phyloP scores from a whole-genome alignment of 2,888 invertebrate species.

The Pecten maximus region DNA sequence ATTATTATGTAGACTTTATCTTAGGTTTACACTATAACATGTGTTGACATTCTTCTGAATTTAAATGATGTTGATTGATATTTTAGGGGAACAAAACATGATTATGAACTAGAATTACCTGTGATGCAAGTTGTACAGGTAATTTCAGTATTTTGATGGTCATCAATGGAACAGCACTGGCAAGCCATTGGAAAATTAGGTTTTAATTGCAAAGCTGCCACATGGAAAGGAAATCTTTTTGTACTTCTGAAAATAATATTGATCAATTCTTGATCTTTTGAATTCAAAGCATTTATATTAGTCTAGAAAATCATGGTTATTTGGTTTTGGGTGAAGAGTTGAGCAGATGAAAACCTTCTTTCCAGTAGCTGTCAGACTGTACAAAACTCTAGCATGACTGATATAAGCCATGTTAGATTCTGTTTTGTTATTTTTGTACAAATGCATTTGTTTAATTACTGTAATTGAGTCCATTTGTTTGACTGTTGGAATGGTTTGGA shows the following conservation, averaged over 20 bases:
- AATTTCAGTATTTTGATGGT: slow-evolving; percentile 43
- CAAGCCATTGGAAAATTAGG: neutral
- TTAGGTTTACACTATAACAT: no score
- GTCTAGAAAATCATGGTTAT: neutral
- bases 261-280: neutral
- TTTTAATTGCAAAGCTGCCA: neutral
- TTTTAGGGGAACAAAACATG: slow-evolving; percentile 76
- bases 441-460: neutral
- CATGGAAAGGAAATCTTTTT: neutral
- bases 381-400: neutral
- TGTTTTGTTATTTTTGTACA: neutral
- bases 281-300: neutral
- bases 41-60: neutral
- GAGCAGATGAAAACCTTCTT: neutral
- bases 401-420: neutral
- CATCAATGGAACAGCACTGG: neutral
- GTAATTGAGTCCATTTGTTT: slow-evolving; percentile 1
- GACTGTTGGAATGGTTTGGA: slow-evolving; percentile 1
- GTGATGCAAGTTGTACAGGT: slow-evolving; percentile 99
- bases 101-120: slow-evolving; percentile 90
- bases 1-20: no score
- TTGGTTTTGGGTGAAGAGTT: neutral
- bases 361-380: slow-evolving; percentile 5
- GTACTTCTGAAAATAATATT: neutral
- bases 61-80: slow-evolving; percentile 37